Evolutionary conservation across 2,113 vertebrate species (phyloP).

Genomic region (Eublepharis macularius): DNA sequence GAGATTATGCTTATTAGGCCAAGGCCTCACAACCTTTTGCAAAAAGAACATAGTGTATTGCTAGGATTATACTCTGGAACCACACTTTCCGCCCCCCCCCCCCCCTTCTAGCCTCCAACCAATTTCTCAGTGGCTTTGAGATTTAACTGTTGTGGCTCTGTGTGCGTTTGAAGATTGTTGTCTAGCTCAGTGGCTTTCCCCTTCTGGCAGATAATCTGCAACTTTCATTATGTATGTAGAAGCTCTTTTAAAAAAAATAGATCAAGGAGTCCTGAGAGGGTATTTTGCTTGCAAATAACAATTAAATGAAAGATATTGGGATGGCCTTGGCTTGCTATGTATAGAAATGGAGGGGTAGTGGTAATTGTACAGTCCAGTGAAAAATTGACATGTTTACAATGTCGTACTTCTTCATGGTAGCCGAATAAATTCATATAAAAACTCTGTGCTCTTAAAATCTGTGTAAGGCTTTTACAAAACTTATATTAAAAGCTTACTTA

Average conservation of each 20-base stretch:
- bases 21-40: slow-evolving; percentile 85
- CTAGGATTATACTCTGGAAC: slow-evolving; percentile 82
- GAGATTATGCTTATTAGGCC: slow-evolving; percentile 95
- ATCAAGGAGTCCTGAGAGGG: neutral
- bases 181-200: slow-evolving; percentile 26
- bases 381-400: neutral
- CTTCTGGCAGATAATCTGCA: fast-evolving
- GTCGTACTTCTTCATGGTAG: neutral
- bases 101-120: slow-evolving; percentile 53
- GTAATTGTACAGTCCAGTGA: neutral
- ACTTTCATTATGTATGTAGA: slow-evolving; percentile 19
- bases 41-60: slow-evolving; percentile 80
- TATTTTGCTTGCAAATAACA: slow-evolving; percentile 27
- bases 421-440: neutral
- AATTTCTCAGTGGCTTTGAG: slow-evolving; percentile 63
- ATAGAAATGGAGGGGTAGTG: neutral
- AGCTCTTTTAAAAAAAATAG: slow-evolving; percentile 12
- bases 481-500: slow-evolving; percentile 52
- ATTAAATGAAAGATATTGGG: neutral
- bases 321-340: neutral
- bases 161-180: slow-evolving; percentile 52
- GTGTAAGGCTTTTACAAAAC: neutral
- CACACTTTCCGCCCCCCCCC: slow-evolving; percentile 69
- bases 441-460: slow-evolving; percentile 1
- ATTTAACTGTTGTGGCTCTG: slow-evolving; percentile 70